Evolutionary conservation across 2,113 vertebrate species (phyloP), one percentile per base, ranked within the genome.

Genomic region (Chionodraco myersi): DNA sequence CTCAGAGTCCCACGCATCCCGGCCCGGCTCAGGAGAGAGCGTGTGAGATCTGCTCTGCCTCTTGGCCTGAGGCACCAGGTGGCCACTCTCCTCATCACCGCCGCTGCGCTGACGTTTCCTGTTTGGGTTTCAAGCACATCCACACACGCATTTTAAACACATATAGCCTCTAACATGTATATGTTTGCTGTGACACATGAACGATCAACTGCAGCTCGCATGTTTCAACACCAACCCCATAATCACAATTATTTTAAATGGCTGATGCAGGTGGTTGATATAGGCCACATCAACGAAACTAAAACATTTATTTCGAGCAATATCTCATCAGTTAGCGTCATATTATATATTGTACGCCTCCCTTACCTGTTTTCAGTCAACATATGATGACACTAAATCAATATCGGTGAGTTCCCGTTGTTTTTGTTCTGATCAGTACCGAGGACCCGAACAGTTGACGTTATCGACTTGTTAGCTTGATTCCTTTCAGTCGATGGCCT

Each of bases 1-100:
- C 97, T 99, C 97, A 1, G 96, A 97, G 90, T 99, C 98, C 96
- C 97, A 98, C 0, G 96, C 96, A 80, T 99, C 98, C 72, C 96
- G 95, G 2, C 92, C 93, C 4, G 90, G 81, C 61, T 94, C 94
- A 2, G 93, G 91, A 9, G 96, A 95, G 73, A 95, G 93, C 45
- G 95, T 83, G 5, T 92, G 96, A 86, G 95, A 88, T 84, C 93
- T 95, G 75, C 83, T 96, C 61, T 79, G 96, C 59, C 96, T 92
- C 69, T 99, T 99, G 77, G 94, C 96, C 86, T 96, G 96, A 0
- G 96, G 96, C 62, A 94, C 91, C 68, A 96, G 90, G 15, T 96
- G 95, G 76, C 89, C 86, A 5, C 95, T 96, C 10, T 97, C 97
- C 14, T 97, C 96, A 60, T 98, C 96, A 41, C 41, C 94, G 61